Percentiles rank a stretch among this genome's conserved stretches.
These are phyloP conservation scores for Conops quadrifasciatus DNA, from an alignment of 2,888 invertebrate genomes.

Conservation along the genomic window DNA sequence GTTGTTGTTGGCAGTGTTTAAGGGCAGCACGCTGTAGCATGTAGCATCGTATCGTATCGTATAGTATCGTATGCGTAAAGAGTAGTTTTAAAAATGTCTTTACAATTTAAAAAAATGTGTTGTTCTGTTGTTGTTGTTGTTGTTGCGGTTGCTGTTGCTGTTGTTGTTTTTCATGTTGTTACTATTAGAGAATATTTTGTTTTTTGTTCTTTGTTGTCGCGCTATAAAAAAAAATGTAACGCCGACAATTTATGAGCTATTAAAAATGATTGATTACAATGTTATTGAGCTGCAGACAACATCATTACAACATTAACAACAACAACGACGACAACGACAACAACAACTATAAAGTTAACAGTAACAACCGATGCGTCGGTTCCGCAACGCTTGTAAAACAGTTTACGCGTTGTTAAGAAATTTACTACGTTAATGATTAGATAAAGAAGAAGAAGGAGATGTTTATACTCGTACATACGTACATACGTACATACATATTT, in stretches of 20 bases:
- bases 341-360: conserved; percentile 5
- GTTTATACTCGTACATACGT: too few species aligned
- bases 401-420: not conserved
- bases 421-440: conserved; percentile 1
- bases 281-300: conserved; percentile 18
- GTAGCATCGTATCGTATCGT: too few species aligned
- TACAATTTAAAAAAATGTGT: too few species aligned
- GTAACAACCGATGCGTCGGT: conserved; percentile 30
- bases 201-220: not conserved
- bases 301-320: too few species aligned
- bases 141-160: not conserved
- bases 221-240: conserved; percentile 16
- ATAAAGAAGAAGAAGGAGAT: too few species aligned
- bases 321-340: not conserved
- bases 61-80: too few species aligned
- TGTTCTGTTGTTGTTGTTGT: conserved; percentile 27
- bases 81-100: too few species aligned
- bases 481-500: too few species aligned
- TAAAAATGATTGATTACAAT: conserved; percentile 39
- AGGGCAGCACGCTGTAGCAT: too few species aligned
- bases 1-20: too few species aligned
- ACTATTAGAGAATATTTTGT: too few species aligned
- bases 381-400: conserved; percentile 34
- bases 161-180: too few species aligned
- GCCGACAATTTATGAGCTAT: conserved; percentile 37